Evolutionary conservation across 2,797 vertebrate species (phyloP).

Genomic region (Silurus aristotelis): DNA sequence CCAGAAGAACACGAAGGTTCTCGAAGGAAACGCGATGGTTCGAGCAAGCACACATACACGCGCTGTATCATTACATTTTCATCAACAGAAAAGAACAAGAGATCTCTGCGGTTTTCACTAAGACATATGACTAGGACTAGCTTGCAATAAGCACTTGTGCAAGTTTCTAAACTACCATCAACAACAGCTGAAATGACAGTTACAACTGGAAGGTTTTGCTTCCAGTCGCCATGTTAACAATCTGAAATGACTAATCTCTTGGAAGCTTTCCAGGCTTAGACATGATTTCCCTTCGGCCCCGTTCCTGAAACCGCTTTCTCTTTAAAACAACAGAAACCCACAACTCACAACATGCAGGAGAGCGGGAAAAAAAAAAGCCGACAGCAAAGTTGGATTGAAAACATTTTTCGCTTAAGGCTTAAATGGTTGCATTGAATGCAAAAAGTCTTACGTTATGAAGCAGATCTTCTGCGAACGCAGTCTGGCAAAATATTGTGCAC

Average conservation of each 20-base stretch:
- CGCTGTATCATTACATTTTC: background rate
- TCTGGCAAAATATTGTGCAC: background rate
- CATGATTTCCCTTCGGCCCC: background rate
- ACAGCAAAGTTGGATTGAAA: background rate
- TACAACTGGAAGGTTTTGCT: background rate
- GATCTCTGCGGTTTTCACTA: background rate
- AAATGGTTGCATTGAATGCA: background rate
- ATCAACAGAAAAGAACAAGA: background rate
- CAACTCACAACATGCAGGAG: background rate
- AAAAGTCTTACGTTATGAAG: background rate
- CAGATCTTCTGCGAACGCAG: background rate
- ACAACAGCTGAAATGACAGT: background rate
- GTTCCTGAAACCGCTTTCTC: slow-evolving; percentile 6
- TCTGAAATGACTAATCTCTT: slow-evolving; percentile 28
- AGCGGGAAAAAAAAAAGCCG: too few species aligned
- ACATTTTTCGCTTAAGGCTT: background rate
- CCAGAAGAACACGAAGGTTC: background rate
- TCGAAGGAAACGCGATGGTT: background rate
- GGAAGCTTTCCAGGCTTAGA: background rate
- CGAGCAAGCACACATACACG: background rate
- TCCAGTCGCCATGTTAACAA: slow-evolving; percentile 5
- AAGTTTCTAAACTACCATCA: background rate
- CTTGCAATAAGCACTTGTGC: background rate
- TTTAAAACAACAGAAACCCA: background rate
- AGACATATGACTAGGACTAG: background rate